A percentile compares a stretch with the other conserved stretches of the same genome.
Conservation (phyloP, 2,797 vertebrate genomes). For the Nyctalus aviator region DNA sequence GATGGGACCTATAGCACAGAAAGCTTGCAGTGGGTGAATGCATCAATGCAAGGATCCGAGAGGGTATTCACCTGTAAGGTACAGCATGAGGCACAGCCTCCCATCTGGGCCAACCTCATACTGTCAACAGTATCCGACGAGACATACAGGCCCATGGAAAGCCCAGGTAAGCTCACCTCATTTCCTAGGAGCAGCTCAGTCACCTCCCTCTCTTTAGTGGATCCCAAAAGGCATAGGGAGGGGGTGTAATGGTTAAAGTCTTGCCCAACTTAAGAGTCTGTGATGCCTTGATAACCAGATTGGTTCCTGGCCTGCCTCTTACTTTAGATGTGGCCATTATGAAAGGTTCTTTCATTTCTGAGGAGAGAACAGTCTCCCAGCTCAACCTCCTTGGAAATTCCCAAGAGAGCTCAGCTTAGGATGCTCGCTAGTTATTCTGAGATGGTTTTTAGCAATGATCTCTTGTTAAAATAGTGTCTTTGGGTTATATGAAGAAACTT, state of each 20-base stretch:
- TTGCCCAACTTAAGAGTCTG: not conserved
- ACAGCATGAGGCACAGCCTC: constrained; percentile 51
- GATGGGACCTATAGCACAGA: constrained; percentile 54
- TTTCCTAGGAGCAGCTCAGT: not conserved
- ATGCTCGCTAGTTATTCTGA: not conserved
- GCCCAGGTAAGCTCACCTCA: constrained; percentile 4
- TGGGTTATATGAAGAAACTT: not conserved
- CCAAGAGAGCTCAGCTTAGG: not conserved
- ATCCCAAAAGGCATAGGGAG: not conserved
- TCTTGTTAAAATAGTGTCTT: not conserved
- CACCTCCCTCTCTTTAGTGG: not conserved
- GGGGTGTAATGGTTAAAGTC: not conserved
- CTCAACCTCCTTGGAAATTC: not conserved
- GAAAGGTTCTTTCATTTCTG: not conserved
- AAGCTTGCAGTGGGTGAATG: not conserved
- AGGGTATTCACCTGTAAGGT: constrained; percentile 52
- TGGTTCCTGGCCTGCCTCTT: not conserved
- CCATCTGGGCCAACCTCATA: constrained; percentile 48
- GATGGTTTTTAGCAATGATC: not conserved
- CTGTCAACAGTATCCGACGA: not conserved
- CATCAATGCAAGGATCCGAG: not conserved
- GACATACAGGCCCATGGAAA: not conserved
- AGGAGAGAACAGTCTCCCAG: not conserved
- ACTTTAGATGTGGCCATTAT: not conserved
- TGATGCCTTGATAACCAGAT: not conserved